Evolutionary conservation across 92 coral and sea anemone genomes (phyloP), one percentile per base, ranked within the genome.

Genomic region (Phenganax subtilis): DNA sequence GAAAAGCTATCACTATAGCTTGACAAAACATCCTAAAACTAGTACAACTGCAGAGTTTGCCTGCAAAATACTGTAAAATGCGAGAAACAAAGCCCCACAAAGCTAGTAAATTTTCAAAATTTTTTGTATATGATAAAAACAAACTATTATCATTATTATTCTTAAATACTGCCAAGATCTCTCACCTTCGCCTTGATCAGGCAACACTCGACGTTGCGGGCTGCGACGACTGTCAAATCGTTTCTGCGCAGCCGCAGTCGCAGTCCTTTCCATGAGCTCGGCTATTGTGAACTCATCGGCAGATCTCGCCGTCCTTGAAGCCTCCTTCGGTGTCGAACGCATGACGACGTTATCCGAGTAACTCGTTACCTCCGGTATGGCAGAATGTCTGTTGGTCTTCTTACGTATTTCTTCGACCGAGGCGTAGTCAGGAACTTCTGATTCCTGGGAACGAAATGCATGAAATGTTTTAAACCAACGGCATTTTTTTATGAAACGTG

Each of bases 311-410:
- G 17, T 63, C 17, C 83, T 58, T 10, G 83, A 51, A 52, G 10
- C 53, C 15, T 79, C 83, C 55, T 65, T 51, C 44, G 6, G 63
- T 79, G 71, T 37, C 20, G 52, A 25, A 47, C 83, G 83, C 83
- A 79, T 47, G 16, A 79, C 83, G 74, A 79, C 83, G 27, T 10
- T 75, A 7, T 75, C 62, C 14, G 77, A 37, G 57, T 55, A 52
- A 15, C 57, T 75, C 60, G 84, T 37, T 27, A 84, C 55, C 77
- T 85, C 86, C 29, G 84, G 81, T 74, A 84, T 27, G 75, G 84
- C 37, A 52, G 65, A 54, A 59, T 75, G 82, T 47, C 83, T 63
- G 83, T 79, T 80, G 68, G 87, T 44, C 68, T 79, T 63, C 85
- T 56, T 80, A 54, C 73, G 85, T 61, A 75, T 70, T 47, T 47